A percentile compares a stretch with the other conserved stretches of the same genome.
phyloP scores from a whole-genome alignment of 2,113 vertebrate genomes.

The Panthera uncia region DNA sequence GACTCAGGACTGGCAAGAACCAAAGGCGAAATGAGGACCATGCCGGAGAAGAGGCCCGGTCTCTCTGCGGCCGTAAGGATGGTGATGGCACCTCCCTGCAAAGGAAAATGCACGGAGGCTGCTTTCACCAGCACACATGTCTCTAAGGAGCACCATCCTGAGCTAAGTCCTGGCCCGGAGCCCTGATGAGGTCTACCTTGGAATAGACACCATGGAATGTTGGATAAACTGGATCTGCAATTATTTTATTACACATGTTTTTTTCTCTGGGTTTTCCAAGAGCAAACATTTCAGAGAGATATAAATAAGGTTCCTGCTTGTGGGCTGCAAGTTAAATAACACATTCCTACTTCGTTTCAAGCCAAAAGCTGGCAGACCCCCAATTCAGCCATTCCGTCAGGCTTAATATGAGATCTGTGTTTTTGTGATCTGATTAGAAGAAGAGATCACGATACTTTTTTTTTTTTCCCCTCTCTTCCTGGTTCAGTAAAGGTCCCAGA shows the following conservation, averaged over 20 bases:
- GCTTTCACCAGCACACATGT: accelerated
- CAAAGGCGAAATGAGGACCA: constrained; percentile 94
- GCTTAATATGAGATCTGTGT: not conserved
- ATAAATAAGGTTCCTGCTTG: not conserved
- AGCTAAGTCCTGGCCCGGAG: not conserved
- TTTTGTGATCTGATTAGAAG: not conserved
- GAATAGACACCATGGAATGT: not conserved
- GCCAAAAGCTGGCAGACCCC: not conserved
- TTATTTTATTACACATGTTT: constrained; percentile 19
- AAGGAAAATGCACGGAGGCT: constrained; percentile 51
- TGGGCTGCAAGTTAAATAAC: constrained; percentile 40
- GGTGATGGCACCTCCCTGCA: constrained; percentile 95
- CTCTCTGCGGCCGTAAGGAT: constrained; percentile 93
- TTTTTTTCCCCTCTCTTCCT: not conserved
- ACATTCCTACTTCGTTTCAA: not conserved
- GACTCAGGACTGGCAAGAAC: constrained; percentile 94
- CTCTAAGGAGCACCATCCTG: accelerated
- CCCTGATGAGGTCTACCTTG: not conserved
- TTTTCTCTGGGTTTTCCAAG: not conserved
- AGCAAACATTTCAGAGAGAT: not conserved
- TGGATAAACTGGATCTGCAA: constrained; percentile 48
- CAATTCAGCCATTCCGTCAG: not conserved
- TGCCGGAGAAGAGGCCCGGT: constrained; percentile 90
- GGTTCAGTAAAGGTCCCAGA: constrained; percentile 52
- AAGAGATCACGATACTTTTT: not conserved